phyloP scores from a whole-genome alignment of 1,140 invertebrate genomes.

The Heliconius congener region DNA sequence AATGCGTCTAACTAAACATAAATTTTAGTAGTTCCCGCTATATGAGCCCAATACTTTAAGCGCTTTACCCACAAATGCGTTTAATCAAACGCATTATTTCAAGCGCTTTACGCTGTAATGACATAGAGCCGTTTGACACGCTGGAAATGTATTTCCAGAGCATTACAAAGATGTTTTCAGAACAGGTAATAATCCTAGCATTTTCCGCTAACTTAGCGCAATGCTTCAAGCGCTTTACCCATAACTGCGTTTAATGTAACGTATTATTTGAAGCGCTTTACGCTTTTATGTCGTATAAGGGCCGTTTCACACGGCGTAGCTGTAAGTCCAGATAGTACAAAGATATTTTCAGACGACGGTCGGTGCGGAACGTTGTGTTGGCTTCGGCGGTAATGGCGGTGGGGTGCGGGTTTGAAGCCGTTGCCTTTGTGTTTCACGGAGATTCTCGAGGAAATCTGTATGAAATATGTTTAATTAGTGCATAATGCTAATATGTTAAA shows the following conservation, averaged over 20 bases:
- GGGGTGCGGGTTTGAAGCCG: slow-evolving; percentile 45
- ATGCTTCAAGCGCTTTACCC: neutral
- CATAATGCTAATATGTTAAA: too few relatives aligned
- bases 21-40: neutral
- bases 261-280: neutral
- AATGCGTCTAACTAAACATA: neutral
- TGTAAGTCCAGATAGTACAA: neutral
- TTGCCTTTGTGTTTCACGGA: slow-evolving; percentile 62
- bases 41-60: too few relatives aligned
- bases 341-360: slow-evolving; percentile 52
- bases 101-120: neutral
- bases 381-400: slow-evolving; percentile 46
- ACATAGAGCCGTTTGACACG: too few relatives aligned
- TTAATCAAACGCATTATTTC: neutral
- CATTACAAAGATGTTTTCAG: neutral
- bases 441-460: slow-evolving; percentile 67
- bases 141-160: too few relatives aligned
- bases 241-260: neutral
- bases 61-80: neutral
- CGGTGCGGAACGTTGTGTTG: slow-evolving; percentile 47
- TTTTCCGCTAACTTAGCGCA: neutral
- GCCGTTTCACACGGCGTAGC: slow-evolving; percentile 8
- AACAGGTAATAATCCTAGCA: neutral
- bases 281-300: neutral
- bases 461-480: neutral